phyloP scores from a whole-genome alignment of 2,888 invertebrate species.

The Hermaeophaga mercurialis region DNA sequence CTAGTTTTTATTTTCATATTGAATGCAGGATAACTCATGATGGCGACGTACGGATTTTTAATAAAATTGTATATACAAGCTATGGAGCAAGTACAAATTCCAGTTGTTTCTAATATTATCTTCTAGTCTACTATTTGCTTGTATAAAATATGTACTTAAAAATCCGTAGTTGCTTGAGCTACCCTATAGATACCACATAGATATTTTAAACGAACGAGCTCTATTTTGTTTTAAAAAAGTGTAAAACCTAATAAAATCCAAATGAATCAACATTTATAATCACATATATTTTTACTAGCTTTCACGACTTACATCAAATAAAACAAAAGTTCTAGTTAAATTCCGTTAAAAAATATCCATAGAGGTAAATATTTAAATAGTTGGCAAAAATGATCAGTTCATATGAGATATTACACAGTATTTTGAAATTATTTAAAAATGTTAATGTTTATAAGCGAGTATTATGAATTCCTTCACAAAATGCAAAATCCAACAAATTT shows the following conservation, averaged over 20 bases:
- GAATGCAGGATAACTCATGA: background rate
- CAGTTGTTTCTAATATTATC: no score
- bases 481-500: conserved; percentile 11
- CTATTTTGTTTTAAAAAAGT: background rate
- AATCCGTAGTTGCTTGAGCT: conserved; percentile 3
- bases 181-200: conserved; percentile 6
- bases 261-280: background rate
- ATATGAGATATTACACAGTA: conserved; percentile 20
- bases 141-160: no score
- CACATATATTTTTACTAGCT: background rate
- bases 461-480: conserved; percentile 19
- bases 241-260: background rate
- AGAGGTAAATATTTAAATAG: conserved; percentile 30
- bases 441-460: conserved; percentile 16
- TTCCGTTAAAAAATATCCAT: conserved; percentile 24
- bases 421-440: conserved; percentile 14
- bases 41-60: background rate
- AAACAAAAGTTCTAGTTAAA: background rate
- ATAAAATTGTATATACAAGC: background rate
- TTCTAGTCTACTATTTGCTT: no score
- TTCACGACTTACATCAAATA: background rate
- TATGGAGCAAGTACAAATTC: background rate
- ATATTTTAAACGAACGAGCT: background rate
- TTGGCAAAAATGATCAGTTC: conserved; percentile 12
- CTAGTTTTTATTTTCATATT: conserved; percentile 22